phyloP scores from a whole-genome alignment of 2,113 vertebrate genomes.

The Plotosus lineatus region DNA sequence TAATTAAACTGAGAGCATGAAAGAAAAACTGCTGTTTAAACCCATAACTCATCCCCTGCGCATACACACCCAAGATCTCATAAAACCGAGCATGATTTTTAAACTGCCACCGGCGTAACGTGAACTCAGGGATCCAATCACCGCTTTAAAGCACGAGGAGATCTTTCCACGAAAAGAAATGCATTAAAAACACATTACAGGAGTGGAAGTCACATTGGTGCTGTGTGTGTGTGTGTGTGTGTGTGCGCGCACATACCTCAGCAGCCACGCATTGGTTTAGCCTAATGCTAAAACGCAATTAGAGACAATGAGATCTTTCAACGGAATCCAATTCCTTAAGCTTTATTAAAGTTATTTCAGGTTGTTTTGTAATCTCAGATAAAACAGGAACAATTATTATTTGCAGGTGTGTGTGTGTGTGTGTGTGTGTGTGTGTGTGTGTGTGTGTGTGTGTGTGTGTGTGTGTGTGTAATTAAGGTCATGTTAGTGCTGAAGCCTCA shows the following conservation, averaged over 20 bases:
- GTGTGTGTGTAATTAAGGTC: no score
- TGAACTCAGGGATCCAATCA: constrained; percentile 16
- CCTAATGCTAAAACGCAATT: not conserved
- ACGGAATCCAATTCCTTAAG: not conserved
- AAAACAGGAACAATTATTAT: not conserved
- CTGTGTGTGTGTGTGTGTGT: not conserved
- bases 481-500: no score
- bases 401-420: not conserved
- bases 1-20: constrained; percentile 33
- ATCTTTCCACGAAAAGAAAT: not conserved
- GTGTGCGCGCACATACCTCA: not conserved
- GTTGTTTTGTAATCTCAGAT: not conserved
- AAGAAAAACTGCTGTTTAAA: constrained; percentile 20
- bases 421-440: not conserved
- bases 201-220: not conserved
- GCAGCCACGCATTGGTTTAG: not conserved
- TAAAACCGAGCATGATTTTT: constrained; percentile 20
- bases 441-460: no score
- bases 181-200: not conserved
- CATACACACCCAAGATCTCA: constrained; percentile 3
- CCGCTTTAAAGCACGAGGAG: not conserved
- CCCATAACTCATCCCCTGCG: constrained; percentile 31
- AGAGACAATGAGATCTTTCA: not conserved
- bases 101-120: constrained; percentile 2
- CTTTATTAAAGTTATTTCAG: constrained; percentile 4